phyloP scores from a whole-genome alignment of 2,888 invertebrate genomes.

The Drosophila mimetica region DNA sequence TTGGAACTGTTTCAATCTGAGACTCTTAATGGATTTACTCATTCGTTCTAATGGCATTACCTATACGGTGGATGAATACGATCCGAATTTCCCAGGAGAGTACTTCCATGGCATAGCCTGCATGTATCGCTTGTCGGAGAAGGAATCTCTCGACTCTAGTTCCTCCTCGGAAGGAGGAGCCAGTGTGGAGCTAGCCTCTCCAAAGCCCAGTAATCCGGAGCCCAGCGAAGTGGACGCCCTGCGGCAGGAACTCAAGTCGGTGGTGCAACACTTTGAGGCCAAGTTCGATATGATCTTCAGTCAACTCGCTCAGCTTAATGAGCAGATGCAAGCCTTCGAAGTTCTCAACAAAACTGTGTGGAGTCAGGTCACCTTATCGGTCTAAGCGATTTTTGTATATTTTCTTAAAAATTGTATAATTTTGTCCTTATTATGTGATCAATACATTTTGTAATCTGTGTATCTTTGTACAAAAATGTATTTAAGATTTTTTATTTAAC shows the following conservation, averaged over 20 bases:
- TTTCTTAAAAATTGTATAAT: not conserved
- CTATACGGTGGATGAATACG: constrained; percentile 62
- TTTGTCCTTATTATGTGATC: not conserved
- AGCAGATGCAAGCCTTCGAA: constrained; percentile 66
- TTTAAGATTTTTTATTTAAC: too few relatives aligned
- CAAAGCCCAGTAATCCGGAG: constrained; percentile 1
- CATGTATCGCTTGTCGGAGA: constrained; percentile 73
- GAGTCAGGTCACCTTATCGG: constrained; percentile 73
- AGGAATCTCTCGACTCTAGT: constrained; percentile 22
- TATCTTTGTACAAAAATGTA: too few relatives aligned
- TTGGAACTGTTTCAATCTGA: constrained; percentile 81
- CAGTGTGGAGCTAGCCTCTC: constrained; percentile 35
- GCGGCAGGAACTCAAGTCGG: constrained; percentile 72
- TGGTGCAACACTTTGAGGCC: constrained; percentile 74
- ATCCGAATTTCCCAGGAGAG: constrained; percentile 71
- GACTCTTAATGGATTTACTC: constrained; percentile 73
- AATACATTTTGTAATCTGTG: constrained; percentile 5
- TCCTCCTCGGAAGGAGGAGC: constrained; percentile 21
- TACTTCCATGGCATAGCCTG: constrained; percentile 80
- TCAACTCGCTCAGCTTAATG: constrained; percentile 60
- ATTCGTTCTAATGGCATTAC: constrained; percentile 67
- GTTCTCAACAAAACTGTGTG: constrained; percentile 72
- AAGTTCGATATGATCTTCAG: constrained; percentile 65
- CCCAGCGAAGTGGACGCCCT: constrained; percentile 59
- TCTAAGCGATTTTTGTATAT: constrained; percentile 42